phyloP scores from a whole-genome alignment of 2,797 vertebrate species.

The Mormyrops boulengeri region DNA sequence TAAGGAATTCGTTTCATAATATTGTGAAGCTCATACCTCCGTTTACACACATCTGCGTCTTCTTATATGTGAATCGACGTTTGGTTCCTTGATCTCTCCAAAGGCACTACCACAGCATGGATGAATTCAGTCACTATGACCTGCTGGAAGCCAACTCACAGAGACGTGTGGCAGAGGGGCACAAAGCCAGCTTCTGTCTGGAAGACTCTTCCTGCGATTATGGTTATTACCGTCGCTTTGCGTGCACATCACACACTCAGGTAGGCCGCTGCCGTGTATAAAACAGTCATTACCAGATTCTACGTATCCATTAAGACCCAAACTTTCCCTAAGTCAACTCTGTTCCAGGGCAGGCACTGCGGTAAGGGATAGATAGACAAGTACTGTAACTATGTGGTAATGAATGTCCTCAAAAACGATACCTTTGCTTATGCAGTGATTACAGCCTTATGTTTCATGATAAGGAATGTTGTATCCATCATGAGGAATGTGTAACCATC shows the following conservation, averaged over 20 bases:
- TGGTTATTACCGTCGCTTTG: slow-evolving; percentile 86
- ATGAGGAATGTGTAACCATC: neutral
- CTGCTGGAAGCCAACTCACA: slow-evolving; percentile 79
- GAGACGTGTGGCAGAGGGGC: slow-evolving; percentile 86
- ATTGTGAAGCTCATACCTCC: neutral
- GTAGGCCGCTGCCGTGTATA: slow-evolving; percentile 40
- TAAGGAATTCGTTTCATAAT: neutral
- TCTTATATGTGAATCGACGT: neutral
- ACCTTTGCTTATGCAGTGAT: neutral
- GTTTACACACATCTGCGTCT: neutral
- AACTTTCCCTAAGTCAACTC: neutral
- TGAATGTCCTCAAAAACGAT: neutral
- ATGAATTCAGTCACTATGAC: slow-evolving; percentile 97
- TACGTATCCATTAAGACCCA: neutral
- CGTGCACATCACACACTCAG: slow-evolving; percentile 89
- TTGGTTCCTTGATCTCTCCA: slow-evolving; percentile 1
- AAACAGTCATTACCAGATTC: neutral
- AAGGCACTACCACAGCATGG: slow-evolving; percentile 98
- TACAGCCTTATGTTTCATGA: neutral
- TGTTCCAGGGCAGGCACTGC: neutral
- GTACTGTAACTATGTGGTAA: neutral
- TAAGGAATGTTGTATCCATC: neutral
- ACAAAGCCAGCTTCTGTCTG: slow-evolving; percentile 97
- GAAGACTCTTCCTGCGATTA: slow-evolving; percentile 98
- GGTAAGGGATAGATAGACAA: neutral